These are phyloP conservation scores for Valencia hispanica DNA, from an alignment of 2,797 vertebrate genomes.

Conservation along the genomic window DNA sequence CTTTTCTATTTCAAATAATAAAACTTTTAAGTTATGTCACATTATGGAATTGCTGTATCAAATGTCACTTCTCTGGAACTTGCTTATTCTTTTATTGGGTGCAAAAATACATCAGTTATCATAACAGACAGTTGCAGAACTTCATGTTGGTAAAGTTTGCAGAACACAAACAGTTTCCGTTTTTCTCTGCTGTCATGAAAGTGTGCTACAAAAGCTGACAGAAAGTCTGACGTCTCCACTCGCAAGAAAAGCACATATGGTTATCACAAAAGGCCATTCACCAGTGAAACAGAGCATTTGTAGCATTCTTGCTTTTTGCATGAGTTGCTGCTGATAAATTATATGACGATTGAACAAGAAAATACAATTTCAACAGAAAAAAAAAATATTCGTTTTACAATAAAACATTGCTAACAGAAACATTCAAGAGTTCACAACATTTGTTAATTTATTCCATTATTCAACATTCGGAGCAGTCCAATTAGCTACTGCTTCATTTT, in stretches of 20 bases:
- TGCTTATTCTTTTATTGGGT: constrained; percentile 66
- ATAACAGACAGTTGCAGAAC: constrained; percentile 60
- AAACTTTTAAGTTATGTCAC: constrained; percentile 21
- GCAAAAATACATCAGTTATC: constrained; percentile 71
- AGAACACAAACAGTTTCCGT: constrained; percentile 48
- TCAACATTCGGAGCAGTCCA: constrained; percentile 67
- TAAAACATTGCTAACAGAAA: constrained; percentile 56
- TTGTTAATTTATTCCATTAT: constrained; percentile 16
- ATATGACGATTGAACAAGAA: constrained; percentile 55
- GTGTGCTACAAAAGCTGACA: constrained; percentile 45
- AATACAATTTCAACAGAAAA: constrained; percentile 49
- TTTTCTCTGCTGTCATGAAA: constrained; percentile 31
- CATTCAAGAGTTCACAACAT: constrained; percentile 53
- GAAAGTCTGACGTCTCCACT: constrained; percentile 50
- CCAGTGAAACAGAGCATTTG: constrained; percentile 53
- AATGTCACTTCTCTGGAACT: constrained; percentile 26
- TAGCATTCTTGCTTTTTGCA: constrained; percentile 24
- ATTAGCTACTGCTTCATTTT: constrained; percentile 40
- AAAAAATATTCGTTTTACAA: constrained; percentile 45
- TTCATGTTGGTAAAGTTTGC: constrained; percentile 23
- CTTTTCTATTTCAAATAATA: constrained; percentile 14
- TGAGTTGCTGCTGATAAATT: constrained; percentile 55
- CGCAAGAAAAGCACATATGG: constrained; percentile 74
- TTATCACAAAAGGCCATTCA: constrained; percentile 79
- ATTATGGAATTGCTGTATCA: constrained; percentile 15